These are phyloP conservation scores for Gorsachius goisagi DNA, from an alignment of 2,113 vertebrate genomes.

Conservation along the genomic window DNA sequence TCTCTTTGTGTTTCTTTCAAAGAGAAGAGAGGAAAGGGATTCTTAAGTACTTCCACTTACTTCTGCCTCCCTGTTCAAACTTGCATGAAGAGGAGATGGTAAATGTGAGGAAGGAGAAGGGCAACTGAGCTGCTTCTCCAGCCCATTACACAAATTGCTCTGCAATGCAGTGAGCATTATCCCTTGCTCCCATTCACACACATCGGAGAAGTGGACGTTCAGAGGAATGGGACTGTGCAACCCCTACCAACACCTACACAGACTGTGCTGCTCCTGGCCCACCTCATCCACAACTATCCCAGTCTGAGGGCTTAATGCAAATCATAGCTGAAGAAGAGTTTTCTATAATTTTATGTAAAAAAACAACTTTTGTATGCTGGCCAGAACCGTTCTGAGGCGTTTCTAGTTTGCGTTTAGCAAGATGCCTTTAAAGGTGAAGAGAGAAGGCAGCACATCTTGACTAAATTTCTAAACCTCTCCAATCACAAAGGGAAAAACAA, in stretches of 20 bases:
- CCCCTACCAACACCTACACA: not conserved
- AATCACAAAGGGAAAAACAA: not conserved
- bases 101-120: not conserved
- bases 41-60: not conserved
- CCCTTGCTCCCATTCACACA: not conserved
- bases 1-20: not conserved
- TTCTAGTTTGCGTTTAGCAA: not conserved
- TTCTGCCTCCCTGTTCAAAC: not conserved
- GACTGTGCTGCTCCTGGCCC: not conserved
- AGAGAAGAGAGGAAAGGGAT: not conserved
- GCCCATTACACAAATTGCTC: not conserved
- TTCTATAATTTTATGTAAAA: not conserved
- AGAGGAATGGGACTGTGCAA: not conserved
- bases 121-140: not conserved
- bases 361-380: not conserved
- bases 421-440: not conserved
- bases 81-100: not conserved
- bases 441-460: not conserved
- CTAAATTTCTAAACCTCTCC: not conserved
- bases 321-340: not conserved
- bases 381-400: not conserved
- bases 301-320: not conserved
- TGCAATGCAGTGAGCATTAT: not conserved
- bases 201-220: accelerated
- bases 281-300: not conserved